These are phyloP conservation scores for Aphodius sticticus DNA, from an alignment of 2,888 invertebrate species.

Conservation along the genomic window DNA sequence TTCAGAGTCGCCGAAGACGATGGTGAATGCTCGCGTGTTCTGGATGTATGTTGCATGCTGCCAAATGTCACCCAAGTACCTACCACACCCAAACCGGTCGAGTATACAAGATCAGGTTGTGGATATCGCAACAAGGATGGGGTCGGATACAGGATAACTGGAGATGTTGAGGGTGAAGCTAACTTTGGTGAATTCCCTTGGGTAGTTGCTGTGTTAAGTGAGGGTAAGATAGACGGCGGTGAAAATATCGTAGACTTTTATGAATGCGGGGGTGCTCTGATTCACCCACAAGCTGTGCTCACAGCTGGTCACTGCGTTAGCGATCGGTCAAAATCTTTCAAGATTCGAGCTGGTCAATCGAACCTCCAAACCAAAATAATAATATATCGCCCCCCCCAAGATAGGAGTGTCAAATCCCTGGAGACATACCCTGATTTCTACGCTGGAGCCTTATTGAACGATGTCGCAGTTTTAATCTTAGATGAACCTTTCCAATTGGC, in stretches of 20 bases:
- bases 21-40: constrained; percentile 61
- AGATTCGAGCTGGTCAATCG: constrained; percentile 82
- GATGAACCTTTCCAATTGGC: constrained; percentile 64
- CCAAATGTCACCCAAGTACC: constrained; percentile 52
- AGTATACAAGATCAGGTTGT: constrained; percentile 69
- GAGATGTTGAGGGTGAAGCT: constrained; percentile 69
- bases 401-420: constrained; percentile 64
- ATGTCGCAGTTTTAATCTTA: constrained; percentile 73
- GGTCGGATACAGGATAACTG: constrained; percentile 54
- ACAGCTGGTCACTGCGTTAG: constrained; percentile 81
- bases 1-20: constrained; percentile 21
- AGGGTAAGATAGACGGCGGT: constrained; percentile 48
- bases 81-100: constrained; percentile 53
- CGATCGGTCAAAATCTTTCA: constrained; percentile 48
- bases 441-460: constrained; percentile 69
- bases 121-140: constrained; percentile 31
- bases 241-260: constrained; percentile 46
- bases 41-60: constrained; percentile 71
- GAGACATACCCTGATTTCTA: constrained; percentile 66
- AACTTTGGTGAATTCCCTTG: constrained; percentile 87
- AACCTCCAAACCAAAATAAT: constrained; percentile 81
- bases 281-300: constrained; percentile 78
- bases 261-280: constrained; percentile 79
- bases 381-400: constrained; percentile 71
- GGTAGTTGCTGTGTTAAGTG: constrained; percentile 76